phyloP scores from a whole-genome alignment of 92 coral and sea anemone genomes.

The Nematostella vectensis region DNA sequence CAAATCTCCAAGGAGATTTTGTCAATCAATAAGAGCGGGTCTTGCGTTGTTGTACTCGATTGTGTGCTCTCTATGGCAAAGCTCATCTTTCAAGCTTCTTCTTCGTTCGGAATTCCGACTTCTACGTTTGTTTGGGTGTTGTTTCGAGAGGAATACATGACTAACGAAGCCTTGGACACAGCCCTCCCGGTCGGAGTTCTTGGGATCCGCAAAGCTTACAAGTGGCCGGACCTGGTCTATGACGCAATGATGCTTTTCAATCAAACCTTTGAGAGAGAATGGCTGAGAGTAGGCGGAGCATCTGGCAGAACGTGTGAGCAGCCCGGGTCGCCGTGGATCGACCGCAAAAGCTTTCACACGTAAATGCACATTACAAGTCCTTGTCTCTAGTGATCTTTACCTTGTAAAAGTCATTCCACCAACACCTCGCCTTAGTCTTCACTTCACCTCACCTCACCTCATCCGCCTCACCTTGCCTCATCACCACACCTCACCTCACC shows the following conservation, averaged over 20 bases:
- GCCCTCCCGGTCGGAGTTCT: slow-evolving; percentile 7
- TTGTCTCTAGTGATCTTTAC: too few species aligned
- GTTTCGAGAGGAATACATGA: slow-evolving; percentile 9
- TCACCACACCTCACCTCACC: too few species aligned
- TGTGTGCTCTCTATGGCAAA: slow-evolving; percentile 17
- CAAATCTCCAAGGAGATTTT: slow-evolving; percentile 33
- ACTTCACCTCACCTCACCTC: too few species aligned
- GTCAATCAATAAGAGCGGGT: slow-evolving; percentile 40
- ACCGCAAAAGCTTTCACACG: slow-evolving; percentile 12
- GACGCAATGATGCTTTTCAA: slow-evolving; percentile 16
- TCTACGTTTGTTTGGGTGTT: slow-evolving; percentile 31
- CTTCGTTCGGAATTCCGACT: slow-evolving; percentile 27
- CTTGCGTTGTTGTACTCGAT: slow-evolving; percentile 43
- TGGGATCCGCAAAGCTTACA: slow-evolving; percentile 8
- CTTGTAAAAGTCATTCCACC: too few species aligned
- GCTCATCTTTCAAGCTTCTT: slow-evolving; percentile 18
- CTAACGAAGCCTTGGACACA: neutral
- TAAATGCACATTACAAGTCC: too few species aligned
- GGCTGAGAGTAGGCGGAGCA: neutral
- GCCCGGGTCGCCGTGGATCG: slow-evolving; percentile 18
- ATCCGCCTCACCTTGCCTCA: too few species aligned
- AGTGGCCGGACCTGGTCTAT: slow-evolving; percentile 3
- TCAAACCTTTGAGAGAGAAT: neutral
- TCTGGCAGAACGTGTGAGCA: slow-evolving; percentile 5
- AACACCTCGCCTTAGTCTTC: too few species aligned